Base-by-base conservation (phyloP, 2,113 vertebrate species). In the Cheilinus undulatus region DNA sequence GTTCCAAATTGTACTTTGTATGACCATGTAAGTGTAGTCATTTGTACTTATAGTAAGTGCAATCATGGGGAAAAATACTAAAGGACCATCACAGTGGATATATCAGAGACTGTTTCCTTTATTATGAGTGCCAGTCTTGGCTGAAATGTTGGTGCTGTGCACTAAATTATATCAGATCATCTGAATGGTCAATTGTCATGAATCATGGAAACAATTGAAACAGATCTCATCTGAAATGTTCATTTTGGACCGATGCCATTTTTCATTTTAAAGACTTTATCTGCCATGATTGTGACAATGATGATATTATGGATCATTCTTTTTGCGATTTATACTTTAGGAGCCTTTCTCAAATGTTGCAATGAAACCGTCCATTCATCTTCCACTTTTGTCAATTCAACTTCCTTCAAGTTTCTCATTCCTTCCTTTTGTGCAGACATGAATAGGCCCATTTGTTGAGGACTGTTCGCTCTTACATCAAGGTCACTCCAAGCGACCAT, bases 401-500 rank as follows among this genome's bases (percentile, higher is more conserved):
- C 14, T 19, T 42, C 14, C 40, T 49, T 69, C 2, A 22, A 61
- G 7, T 32, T 59, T 42, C 5, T 52, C 38, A 17, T 14, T 57
- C 23, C 27, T 7, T 19, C 26, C 22, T 8, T 7, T 56, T 43
- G 20, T 23, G 13, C 3, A 42, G 45, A 45, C 36, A 43, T 52
- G 34, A 80, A 66, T 7, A 23, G 23, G 23, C 20, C 22, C 42
- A 34, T 60, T 77, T 57, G 43, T 22, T 65, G 43, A 20, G 7
- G 58, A 46, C 28, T 42, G 15, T 56, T 43, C n/a, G 23, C 30
- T 53, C 36, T n/a, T 34, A 24, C 50, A 27, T 61, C 61, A 80
- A 80, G 66, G 78, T 86, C 75, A 81, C 46, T 34, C 51, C 28
- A 22, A 3, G 10, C 49, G 54, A 67, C 1, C 13, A 23, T 53